phyloP scores from a whole-genome alignment of 2,888 invertebrate species.

The Mythimna vitellina region DNA sequence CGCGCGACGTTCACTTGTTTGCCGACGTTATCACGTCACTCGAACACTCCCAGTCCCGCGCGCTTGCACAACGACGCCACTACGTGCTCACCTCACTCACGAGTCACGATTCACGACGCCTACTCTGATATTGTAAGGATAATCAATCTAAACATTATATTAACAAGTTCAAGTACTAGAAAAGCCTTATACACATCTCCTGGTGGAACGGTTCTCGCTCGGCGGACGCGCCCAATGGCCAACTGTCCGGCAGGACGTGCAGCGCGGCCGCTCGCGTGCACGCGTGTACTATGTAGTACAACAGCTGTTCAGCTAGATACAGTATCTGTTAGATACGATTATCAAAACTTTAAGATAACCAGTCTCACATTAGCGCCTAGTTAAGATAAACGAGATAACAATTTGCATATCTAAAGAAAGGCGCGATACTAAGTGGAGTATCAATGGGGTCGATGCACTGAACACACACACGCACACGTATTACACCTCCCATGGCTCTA shows the following conservation, averaged over 20 bases:
- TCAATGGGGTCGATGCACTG: constrained; percentile 82
- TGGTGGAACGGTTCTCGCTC: no score
- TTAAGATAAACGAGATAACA: constrained; percentile 90
- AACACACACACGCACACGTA: constrained; percentile 46
- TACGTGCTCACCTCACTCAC: constrained; percentile 3
- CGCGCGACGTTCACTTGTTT: constrained; percentile 79
- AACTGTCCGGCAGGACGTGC: background rate
- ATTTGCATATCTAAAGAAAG: constrained; percentile 87
- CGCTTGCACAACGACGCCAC: constrained; percentile 57
- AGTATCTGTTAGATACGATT: constrained; percentile 87
- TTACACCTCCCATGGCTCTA: constrained; percentile 46
- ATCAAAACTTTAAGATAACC: constrained; percentile 87
- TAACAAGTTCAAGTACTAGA: background rate
- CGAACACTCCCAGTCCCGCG: constrained; percentile 73
- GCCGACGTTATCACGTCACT: constrained; percentile 80
- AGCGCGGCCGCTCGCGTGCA: constrained; percentile 33
- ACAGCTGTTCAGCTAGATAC: constrained; percentile 80
- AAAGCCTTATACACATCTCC: background rate
- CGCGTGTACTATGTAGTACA: constrained; percentile 50
- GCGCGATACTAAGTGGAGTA: constrained; percentile 77
- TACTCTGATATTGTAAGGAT: constrained; percentile 8
- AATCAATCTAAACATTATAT: background rate
- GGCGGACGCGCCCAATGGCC: no score
- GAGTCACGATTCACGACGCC: background rate
- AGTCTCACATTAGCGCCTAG: constrained; percentile 87